Conservation (phyloP, 2,797 vertebrate species). For the Apogon talboti region DNA sequence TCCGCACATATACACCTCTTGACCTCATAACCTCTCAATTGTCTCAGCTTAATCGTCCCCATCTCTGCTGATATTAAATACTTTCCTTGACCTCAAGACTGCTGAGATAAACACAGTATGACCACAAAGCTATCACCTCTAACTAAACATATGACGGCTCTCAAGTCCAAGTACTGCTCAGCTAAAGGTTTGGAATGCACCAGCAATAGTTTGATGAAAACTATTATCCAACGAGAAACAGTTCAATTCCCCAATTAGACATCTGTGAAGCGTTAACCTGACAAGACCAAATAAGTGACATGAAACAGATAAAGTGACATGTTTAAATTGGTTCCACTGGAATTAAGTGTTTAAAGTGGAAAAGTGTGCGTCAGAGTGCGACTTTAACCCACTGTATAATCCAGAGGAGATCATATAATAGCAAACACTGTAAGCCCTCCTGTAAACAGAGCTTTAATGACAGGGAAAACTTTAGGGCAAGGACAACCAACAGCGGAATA, state of each 20-base stretch:
- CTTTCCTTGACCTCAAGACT: constrained; percentile 51
- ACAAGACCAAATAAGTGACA: constrained; percentile 39
- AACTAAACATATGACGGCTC: constrained; percentile 25
- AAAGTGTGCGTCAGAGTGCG: constrained; percentile 52
- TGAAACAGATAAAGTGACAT: constrained; percentile 60
- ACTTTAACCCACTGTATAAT: constrained; percentile 60
- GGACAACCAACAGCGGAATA: constrained; percentile 50
- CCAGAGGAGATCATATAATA: constrained; percentile 46
- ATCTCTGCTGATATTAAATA: constrained; percentile 60
- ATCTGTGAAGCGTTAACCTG: constrained; percentile 56
- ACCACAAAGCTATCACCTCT: constrained; percentile 33
- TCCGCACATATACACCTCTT: constrained; percentile 31
- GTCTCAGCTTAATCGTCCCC: constrained; percentile 53
- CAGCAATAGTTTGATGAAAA: constrained; percentile 24
- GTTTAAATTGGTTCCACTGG: constrained; percentile 32
- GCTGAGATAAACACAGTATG: constrained; percentile 58
- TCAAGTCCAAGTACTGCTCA: constrained; percentile 16
- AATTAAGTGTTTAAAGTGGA: constrained; percentile 54
- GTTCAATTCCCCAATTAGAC: constrained; percentile 30
- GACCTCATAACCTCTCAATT: constrained; percentile 52
- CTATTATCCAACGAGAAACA: constrained; percentile 29
- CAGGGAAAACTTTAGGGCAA: constrained; percentile 46
- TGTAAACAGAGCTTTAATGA: constrained; percentile 70
- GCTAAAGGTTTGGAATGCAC: constrained; percentile 10
- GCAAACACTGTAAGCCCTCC: constrained; percentile 60